phyloP scores from a whole-genome alignment of 2,888 invertebrate species.

The Rhamphomyia laevipes region DNA sequence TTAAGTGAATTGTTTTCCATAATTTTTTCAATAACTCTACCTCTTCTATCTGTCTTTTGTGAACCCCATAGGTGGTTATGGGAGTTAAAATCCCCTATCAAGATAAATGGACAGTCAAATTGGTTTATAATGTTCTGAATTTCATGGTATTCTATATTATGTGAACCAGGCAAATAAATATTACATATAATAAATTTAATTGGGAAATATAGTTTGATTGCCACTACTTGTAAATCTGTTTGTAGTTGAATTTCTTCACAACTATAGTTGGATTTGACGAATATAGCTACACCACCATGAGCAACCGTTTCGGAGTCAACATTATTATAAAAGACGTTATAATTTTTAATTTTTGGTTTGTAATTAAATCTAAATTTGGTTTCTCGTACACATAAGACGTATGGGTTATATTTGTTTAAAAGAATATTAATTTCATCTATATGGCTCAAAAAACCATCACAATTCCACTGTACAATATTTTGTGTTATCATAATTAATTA shows the following conservation, averaged over 20 bases:
- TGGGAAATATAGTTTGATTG: neutral
- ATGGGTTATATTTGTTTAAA: neutral
- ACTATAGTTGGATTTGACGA: neutral
- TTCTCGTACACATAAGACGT: neutral
- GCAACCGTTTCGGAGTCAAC: neutral
- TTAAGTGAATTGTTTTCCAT: neutral
- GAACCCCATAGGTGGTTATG: neutral
- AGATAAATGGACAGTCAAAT: neutral
- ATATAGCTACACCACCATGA: neutral
- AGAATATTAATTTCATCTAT: neutral
- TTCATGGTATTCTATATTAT: neutral
- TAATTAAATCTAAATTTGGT: neutral
- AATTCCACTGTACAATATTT: neutral
- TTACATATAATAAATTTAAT: neutral
- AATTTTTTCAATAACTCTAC: neutral
- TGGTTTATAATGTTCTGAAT: neutral
- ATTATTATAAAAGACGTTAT: neutral
- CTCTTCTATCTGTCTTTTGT: neutral
- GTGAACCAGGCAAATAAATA: neutral
- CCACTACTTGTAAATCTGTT: constrained; percentile 4
- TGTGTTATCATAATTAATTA: neutral
- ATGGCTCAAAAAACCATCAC: neutral
- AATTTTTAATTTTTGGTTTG: neutral
- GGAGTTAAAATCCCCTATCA: neutral
- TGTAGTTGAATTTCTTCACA: neutral